Evolutionary conservation across 2,113 vertebrate species (phyloP), one percentile per base, ranked within the genome.

Genomic region (Hassar affinis): DNA sequence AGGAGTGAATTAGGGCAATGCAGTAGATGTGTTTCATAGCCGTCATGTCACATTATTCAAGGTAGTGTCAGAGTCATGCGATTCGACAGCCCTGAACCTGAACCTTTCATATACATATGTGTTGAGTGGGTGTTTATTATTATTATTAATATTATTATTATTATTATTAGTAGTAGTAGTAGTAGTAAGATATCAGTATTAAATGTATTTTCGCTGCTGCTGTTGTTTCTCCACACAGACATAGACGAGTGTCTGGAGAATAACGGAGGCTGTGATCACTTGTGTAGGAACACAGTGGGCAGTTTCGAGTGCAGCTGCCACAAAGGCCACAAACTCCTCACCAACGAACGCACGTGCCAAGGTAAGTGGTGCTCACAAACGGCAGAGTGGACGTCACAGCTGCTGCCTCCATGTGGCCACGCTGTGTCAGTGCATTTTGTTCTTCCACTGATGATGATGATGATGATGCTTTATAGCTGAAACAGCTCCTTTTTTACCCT

Each of bases 271-370:
- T 99, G 98, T 3, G 97, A 99, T 90, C 96, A 98, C 88, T 96
- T 96, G 91, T 99, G 98, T 91, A 84, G 96, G 42, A 98, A 99
- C 91, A 99, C 97, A 0, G 97, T 99, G 85, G 98, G 98, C 81
- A 99, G 97, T 90, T 98, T 99, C n/a, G 98, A 99, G 86, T 99
- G 98, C 88, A 96, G 98, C 94, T 99, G 98, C 88, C 97, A 95
- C 89, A 99, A 97, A 86, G 98, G 98, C 78, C 95, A 97, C 90
- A 98, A 99, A 90, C 95, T 99, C 68, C 95, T 99, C 80, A 99
- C 97, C 0, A 97, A 99, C 6, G 97, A 99, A 86, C 95, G 97
- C 56, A 95, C 96, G 2, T 99, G 98, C 88, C 96, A 99, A 95
- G 98, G 98, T 99, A 91, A 95, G 91, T 88, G 62, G 74, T n/a